Evolutionary conservation across 1,140 invertebrate genomes (phyloP), one percentile per base, ranked within the genome.

Genomic region (Apis florea): DNA sequence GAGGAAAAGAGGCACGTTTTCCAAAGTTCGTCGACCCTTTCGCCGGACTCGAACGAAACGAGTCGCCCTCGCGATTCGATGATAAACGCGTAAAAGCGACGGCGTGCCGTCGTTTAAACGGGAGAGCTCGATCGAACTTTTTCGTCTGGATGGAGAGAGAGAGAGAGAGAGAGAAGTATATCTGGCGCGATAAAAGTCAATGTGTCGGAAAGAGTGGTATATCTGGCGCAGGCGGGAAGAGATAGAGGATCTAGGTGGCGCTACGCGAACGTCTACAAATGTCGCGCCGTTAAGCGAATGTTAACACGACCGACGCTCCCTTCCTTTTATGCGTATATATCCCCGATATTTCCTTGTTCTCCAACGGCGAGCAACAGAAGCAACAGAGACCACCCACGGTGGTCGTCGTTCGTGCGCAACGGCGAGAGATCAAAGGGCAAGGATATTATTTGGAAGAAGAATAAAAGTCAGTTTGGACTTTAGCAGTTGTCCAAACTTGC

Each of bases 121-220:
- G 31, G 11, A 4, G 8, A 19, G 6, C 53, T 13, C 9, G 19
- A 19, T 24, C 31, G 51, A 51, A 21, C 47, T 21, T 19, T 58
- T 2, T 5, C 13, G 66, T 13, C 11, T 9, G 9, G 31, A 19
- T 9, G 19, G 9, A 49, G 24, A 0, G 2, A 21, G 49, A 40
- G 49, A 26, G 47, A n/a, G n/a, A 54, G 53, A 21, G 71, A 58
- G 72, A 81, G 59, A 75, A 75, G 4, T 40, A 40, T 40, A 81
- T 81, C 47, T 58, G 17, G 24, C 53, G 47, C 63, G 79, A 75
- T 81, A 75, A 67, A 81, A 81, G 63, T 75, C 53, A 81, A 81
- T 80, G 71, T 66, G 71, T 67, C 79, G 79, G 71, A 80, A 80
- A 80, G 21, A 12, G 15, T 19, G 15, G n/a, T 26, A 70, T 5